Evolutionary conservation across 2,113 vertebrate species (phyloP).

Genomic region (Chlorocebus sabaeus): DNA sequence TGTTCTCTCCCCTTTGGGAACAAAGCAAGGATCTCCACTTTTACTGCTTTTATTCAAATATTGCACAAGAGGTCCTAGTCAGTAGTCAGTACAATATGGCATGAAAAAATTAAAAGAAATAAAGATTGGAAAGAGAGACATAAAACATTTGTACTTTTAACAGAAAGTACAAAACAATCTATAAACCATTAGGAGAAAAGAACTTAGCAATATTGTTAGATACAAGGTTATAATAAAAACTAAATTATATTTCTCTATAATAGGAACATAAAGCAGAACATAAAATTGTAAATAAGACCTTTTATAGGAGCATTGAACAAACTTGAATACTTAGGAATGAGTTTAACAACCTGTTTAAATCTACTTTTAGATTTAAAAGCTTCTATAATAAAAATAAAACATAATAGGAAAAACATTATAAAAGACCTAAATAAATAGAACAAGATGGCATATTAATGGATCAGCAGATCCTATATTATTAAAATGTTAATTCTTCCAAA

Average conservation of each 20-base stretch:
- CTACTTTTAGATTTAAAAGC: background rate
- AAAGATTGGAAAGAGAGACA: background rate
- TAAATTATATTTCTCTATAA: background rate
- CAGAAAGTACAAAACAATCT: background rate
- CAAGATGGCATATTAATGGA: background rate
- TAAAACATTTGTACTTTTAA: background rate
- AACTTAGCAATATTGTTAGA: background rate
- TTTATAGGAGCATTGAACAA: background rate
- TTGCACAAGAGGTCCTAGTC: background rate
- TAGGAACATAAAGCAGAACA: background rate
- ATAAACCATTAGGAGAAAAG: background rate
- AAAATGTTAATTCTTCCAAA: background rate
- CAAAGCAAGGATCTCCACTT: background rate
- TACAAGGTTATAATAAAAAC: background rate
- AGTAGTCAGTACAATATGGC: background rate
- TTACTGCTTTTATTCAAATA: background rate
- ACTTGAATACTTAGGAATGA: background rate
- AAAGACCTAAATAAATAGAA: background rate
- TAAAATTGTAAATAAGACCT: background rate
- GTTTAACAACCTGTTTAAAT: background rate
- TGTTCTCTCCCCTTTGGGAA: background rate
- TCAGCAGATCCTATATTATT: background rate
- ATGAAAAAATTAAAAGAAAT: background rate
- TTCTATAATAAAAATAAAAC: background rate
- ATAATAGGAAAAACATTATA: background rate